Evolutionary conservation across 1,140 invertebrate genomes (phyloP).

Genomic region (Portunus trituberculatus): DNA sequence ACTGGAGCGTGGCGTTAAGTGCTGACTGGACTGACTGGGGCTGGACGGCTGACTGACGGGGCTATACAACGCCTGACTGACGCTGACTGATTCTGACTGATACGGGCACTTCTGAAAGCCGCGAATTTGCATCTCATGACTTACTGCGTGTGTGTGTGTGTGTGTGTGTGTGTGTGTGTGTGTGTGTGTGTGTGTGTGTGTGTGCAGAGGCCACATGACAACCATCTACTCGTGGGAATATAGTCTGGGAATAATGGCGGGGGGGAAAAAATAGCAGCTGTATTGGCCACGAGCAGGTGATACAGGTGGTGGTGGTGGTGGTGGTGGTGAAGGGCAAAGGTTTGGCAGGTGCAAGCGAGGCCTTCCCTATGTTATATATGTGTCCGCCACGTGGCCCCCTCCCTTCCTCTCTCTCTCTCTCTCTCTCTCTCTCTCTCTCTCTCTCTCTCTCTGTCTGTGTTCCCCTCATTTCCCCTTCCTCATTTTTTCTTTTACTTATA

Average conservation of each 20-base stretch:
- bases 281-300: background rate
- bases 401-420: too few species aligned
- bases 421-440: too few species aligned
- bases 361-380: slow-evolving; percentile 13
- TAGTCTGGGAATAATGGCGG: background rate
- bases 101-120: background rate
- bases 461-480: too few species aligned
- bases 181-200: slow-evolving; percentile 1
- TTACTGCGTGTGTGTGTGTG: slow-evolving; percentile 20
- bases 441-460: too few species aligned
- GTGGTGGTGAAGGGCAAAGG: background rate
- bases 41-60: background rate
- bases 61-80: too few species aligned
- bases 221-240: background rate
- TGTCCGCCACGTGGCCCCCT: background rate
- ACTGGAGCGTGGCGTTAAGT: background rate
- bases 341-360: background rate
- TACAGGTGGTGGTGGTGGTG: background rate
- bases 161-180: slow-evolving; percentile 8
- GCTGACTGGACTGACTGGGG: background rate
- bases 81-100: too few species aligned
- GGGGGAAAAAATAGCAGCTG: background rate
- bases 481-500: too few species aligned
- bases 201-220: background rate
- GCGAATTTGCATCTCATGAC: background rate